These are phyloP conservation scores for Lithophane ornitopus DNA, from an alignment of 2,888 invertebrate species.

Conservation along the genomic window DNA sequence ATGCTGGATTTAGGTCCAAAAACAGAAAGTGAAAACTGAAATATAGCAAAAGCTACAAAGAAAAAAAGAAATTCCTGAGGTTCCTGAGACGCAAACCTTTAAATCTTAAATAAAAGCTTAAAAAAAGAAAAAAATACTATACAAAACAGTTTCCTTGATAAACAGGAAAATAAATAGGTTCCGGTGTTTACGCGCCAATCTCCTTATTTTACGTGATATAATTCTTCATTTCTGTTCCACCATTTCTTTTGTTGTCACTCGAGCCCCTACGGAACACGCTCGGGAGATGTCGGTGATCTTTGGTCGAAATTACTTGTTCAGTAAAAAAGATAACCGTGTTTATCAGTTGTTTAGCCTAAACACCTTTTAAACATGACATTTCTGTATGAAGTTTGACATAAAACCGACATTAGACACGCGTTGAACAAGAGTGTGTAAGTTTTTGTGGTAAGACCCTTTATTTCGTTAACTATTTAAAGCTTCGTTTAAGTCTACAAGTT, in stretches of 20 bases:
- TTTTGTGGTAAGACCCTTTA: too few relatives aligned
- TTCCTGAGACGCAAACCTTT: fast-evolving
- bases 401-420: too few relatives aligned
- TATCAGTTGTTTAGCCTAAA: too few relatives aligned
- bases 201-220: slow-evolving; percentile 32
- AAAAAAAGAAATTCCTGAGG: neutral
- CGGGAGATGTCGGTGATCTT: slow-evolving; percentile 1
- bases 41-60: neutral
- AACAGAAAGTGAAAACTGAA: neutral
- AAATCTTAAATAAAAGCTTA: neutral
- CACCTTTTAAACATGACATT: too few relatives aligned
- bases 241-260: slow-evolving; percentile 38
- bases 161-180: slow-evolving; percentile 40
- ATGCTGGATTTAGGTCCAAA: too few relatives aligned
- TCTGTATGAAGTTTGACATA: too few relatives aligned
- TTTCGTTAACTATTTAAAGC: neutral
- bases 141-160: slow-evolving; percentile 8
- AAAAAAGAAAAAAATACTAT: neutral
- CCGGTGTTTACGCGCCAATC: slow-evolving; percentile 45
- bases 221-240: slow-evolving; percentile 44
- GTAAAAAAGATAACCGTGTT: neutral
- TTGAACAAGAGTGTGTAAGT: too few relatives aligned
- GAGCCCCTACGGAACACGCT: slow-evolving; percentile 1
- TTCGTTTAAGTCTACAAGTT: neutral
- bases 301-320: neutral